Evolutionary conservation across 2,888 invertebrate species (phyloP).

Genomic region (Ophion ventricosus): DNA sequence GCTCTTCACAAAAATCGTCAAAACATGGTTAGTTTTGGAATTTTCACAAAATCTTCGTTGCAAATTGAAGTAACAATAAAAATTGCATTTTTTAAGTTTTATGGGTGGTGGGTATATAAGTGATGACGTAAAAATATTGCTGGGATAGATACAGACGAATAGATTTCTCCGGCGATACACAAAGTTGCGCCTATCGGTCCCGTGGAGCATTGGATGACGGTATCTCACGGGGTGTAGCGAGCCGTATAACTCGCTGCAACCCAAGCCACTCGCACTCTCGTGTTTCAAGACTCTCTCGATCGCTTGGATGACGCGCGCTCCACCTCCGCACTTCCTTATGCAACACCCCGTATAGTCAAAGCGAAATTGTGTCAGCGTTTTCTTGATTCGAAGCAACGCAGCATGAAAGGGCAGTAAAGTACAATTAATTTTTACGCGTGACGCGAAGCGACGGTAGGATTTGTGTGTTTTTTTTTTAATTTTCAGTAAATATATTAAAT

Average conservation of each 20-base stretch:
- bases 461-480: no score
- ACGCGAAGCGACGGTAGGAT: no score
- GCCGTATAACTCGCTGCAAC: constrained; percentile 81
- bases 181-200: constrained; percentile 11
- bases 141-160: no score
- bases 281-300: constrained; percentile 66
- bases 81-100: no score
- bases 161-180: neutral
- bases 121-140: no score
- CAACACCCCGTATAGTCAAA: constrained; percentile 45
- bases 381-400: constrained; percentile 22
- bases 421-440: neutral
- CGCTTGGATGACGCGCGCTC: constrained; percentile 49
- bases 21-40: no score
- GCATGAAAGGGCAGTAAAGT: neutral
- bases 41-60: no score
- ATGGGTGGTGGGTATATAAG: no score
- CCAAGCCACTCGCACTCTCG: constrained; percentile 78
- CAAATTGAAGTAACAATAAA: no score
- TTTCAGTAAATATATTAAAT: no score
- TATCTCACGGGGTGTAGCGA: constrained; percentile 79
- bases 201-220: constrained; percentile 71
- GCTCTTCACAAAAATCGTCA: no score
- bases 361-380: constrained; percentile 42
- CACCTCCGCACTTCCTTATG: constrained; percentile 51